Evolutionary conservation across 2,797 vertebrate species (phyloP).

Genomic region (Xiphorhynchus erythropygius): DNA sequence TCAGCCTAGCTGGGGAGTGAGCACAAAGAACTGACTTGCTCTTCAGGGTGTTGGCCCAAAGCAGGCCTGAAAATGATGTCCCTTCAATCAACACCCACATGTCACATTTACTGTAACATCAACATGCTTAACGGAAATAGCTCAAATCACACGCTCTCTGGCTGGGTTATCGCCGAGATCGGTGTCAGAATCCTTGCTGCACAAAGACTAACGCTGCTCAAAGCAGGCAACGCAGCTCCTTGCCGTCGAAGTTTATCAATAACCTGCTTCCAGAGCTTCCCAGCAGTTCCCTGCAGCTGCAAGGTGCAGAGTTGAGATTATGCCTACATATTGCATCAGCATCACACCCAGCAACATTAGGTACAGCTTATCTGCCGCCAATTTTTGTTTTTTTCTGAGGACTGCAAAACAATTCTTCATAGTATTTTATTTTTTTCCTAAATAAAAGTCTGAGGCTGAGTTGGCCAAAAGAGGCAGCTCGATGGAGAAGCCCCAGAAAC

Average conservation of each 20-base stretch:
- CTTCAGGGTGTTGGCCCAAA: slow-evolving; percentile 46
- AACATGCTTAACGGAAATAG: slow-evolving; percentile 54
- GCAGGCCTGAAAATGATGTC: slow-evolving; percentile 42
- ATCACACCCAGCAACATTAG: background rate
- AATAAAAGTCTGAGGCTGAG: background rate
- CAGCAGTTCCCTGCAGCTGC: background rate
- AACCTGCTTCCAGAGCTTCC: background rate
- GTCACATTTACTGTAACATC: slow-evolving; percentile 51
- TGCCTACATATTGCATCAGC: background rate
- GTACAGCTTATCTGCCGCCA: slow-evolving; percentile 19
- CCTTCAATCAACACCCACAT: slow-evolving; percentile 53
- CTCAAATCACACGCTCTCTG: background rate
- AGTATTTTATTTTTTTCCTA: background rate
- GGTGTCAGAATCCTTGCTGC: slow-evolving; percentile 54
- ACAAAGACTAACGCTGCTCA: slow-evolving; percentile 20
- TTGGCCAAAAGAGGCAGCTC: background rate
- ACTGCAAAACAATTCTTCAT: background rate
- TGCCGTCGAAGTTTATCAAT: background rate
- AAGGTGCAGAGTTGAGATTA: background rate
- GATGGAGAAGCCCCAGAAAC: background rate
- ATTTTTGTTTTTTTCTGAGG: slow-evolving; percentile 57
- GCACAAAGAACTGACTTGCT: background rate
- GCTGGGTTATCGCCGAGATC: slow-evolving; percentile 28
- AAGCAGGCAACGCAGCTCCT: background rate
- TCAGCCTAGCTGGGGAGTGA: background rate